Conservation (phyloP, 2,113 vertebrate species). For the Cyphomyrus discorhynchus region DNA sequence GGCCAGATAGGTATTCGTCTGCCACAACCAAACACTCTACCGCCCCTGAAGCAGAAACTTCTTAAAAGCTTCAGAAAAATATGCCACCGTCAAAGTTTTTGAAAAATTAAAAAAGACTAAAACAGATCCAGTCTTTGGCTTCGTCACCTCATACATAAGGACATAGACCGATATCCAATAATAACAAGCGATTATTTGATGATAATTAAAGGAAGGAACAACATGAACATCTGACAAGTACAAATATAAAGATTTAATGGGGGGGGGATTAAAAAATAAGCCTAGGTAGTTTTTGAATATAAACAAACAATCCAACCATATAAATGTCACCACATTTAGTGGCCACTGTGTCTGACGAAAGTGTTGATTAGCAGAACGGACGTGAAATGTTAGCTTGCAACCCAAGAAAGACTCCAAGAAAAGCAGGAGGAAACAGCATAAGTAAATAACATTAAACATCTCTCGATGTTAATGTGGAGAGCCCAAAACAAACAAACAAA, state of each 20-base stretch:
- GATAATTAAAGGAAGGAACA: neutral
- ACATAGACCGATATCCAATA: conserved; percentile 30
- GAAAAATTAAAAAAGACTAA: neutral
- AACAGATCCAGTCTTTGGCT: neutral
- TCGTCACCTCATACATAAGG: neutral
- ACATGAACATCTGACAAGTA: conserved; percentile 58
- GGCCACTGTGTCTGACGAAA: neutral
- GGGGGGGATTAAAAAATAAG: conserved; percentile 99
- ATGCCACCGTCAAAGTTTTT: neutral
- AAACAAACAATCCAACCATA: conserved; percentile 78
- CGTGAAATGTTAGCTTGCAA: neutral
- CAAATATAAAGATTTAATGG: conserved; percentile 99
- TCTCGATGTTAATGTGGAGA: neutral
- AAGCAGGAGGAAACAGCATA: neutral
- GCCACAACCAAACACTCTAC: conserved; percentile 8
- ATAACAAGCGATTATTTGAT: neutral
- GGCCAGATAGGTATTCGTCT: conserved; percentile 44
- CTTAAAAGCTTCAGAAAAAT: conserved; percentile 39
- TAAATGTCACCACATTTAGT: conserved; percentile 17
- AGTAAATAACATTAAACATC: neutral
- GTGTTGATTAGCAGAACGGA: neutral
- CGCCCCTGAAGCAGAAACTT: conserved; percentile 27
- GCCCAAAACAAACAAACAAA: neutral
- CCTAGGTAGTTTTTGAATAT: conserved; percentile 97
- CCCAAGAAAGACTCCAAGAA: neutral